Percentiles rank a stretch among this genome's conserved stretches.
Evolutionary conservation across 2,797 vertebrate genomes (phyloP).

Genomic region (Chanos chanos): DNA sequence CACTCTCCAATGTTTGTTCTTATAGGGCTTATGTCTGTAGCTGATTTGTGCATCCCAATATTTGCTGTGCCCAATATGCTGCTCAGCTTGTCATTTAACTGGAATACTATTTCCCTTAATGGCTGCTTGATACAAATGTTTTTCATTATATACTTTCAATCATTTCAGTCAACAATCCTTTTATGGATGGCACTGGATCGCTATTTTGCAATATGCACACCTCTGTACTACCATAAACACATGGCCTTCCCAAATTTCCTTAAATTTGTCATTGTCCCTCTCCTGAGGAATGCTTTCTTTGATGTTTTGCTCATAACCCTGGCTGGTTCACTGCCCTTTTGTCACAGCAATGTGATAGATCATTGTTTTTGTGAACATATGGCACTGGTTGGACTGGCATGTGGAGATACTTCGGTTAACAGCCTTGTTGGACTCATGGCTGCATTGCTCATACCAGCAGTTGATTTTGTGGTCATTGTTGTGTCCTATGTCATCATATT

Average conservation of each 20-base stretch:
- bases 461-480: slow-evolving; percentile 56
- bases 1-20: too few species aligned
- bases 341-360: slow-evolving; percentile 50
- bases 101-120: too few species aligned
- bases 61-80: too few species aligned
- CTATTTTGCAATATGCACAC: slow-evolving; percentile 63
- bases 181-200: too few species aligned
- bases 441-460: slow-evolving; percentile 45
- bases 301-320: slow-evolving; percentile 33
- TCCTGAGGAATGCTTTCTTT: slow-evolving; percentile 43
- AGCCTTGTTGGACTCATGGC: slow-evolving; percentile 52
- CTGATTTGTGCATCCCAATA: too few species aligned
- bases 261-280: slow-evolving; percentile 21
- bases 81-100: too few species aligned
- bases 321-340: slow-evolving; percentile 49
- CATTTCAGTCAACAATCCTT: too few species aligned
- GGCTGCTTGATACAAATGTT: too few species aligned
- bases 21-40: too few species aligned
- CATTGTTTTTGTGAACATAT: slow-evolving; percentile 74
- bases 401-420: slow-evolving; percentile 30
- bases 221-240: slow-evolving; percentile 45
- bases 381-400: slow-evolving; percentile 52
- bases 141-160: too few species aligned
- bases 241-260: slow-evolving; percentile 38
- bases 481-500: slow-evolving; percentile 63